phyloP scores from a whole-genome alignment of 2,888 invertebrate genomes.

The Macrosoma leucophasiata region DNA sequence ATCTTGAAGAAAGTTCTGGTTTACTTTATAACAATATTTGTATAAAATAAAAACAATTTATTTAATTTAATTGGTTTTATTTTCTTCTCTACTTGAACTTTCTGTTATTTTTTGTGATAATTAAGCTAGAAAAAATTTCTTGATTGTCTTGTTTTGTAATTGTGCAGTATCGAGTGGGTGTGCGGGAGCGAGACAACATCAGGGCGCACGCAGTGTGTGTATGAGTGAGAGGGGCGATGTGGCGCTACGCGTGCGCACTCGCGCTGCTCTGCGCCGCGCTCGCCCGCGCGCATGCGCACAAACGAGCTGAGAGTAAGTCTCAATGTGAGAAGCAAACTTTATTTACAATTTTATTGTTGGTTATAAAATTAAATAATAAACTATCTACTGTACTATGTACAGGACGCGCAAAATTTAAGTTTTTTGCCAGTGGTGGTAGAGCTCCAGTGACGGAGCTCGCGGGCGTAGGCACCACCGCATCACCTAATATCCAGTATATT shows the following conservation, averaged over 20 bases:
- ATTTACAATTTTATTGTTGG: no score
- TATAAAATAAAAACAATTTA: background rate
- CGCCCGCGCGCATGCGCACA: conserved; percentile 29
- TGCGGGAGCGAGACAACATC: background rate
- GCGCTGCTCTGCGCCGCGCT: conserved; percentile 34
- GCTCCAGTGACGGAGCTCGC: no score
- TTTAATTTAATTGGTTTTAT: background rate
- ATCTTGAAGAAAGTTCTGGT: background rate
- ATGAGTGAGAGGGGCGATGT: conserved; percentile 16
- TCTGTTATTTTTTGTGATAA: no score
- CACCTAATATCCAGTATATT: no score
- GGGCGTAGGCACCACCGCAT: no score
- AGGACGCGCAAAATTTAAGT: no score
- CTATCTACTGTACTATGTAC: no score
- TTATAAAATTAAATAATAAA: no score
- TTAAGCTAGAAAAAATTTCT: no score
- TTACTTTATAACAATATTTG: background rate
- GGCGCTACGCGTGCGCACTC: conserved; percentile 26
- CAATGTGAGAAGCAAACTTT: no score
- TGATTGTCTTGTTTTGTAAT: background rate
- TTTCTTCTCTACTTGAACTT: background rate
- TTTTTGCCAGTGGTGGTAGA: no score
- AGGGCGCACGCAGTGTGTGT: background rate
- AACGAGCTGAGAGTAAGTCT: conserved; percentile 41
- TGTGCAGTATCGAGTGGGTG: background rate